These are phyloP conservation scores for Microvelia longipes DNA, from an alignment of 1,140 invertebrate species.

Conservation along the genomic window DNA sequence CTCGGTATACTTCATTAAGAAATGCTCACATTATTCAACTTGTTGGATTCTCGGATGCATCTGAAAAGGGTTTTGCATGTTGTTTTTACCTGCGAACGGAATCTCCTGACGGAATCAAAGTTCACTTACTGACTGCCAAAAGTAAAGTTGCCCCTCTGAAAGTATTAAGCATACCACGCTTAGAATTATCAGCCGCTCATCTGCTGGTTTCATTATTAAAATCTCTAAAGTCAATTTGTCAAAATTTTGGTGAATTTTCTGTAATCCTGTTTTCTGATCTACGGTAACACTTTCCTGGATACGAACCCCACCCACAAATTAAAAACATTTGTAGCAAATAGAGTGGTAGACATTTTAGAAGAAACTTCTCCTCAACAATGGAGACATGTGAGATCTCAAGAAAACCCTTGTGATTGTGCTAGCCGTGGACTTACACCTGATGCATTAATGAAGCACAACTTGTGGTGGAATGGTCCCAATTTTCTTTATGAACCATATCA, in stretches of 20 bases:
- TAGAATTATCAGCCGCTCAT: not conserved
- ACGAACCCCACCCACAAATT: constrained; percentile 15
- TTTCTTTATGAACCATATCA: not conserved
- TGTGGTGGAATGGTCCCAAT: not conserved
- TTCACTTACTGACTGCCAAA: not conserved
- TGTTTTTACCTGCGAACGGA: not conserved
- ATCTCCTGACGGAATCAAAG: not conserved
- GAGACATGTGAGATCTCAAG: not conserved
- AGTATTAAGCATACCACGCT: not conserved
- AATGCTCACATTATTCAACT: not conserved
- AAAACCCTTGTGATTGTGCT: not conserved
- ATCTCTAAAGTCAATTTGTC: not conserved
- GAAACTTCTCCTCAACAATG: not conserved
- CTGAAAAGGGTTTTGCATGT: not conserved
- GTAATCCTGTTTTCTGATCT: constrained; percentile 9
- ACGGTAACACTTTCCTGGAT: constrained; percentile 24
- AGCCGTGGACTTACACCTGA: not conserved
- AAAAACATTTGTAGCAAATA: not conserved
- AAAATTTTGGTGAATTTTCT: not conserved
- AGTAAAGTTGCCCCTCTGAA: not conserved
- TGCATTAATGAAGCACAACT: not conserved
- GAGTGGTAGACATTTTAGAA: not conserved
- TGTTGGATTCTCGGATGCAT: not conserved
- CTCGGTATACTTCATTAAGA: not conserved
- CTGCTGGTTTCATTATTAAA: not conserved